Evolutionary conservation across 2,888 invertebrate species (phyloP).

Genomic region (Dendrolimus houi): DNA sequence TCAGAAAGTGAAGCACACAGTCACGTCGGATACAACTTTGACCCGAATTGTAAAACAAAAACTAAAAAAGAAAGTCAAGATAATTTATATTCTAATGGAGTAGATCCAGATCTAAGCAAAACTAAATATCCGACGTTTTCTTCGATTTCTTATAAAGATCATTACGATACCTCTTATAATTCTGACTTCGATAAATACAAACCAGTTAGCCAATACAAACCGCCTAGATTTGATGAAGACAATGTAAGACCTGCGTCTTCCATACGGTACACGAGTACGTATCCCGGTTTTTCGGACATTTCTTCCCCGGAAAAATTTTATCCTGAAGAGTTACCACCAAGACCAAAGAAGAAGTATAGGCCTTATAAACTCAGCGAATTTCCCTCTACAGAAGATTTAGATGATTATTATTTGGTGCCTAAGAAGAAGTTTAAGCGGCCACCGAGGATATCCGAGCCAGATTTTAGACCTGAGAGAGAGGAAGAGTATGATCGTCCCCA

Average conservation of each 20-base stretch:
- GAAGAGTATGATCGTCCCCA: constrained; percentile 52
- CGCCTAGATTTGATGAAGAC: constrained; percentile 40
- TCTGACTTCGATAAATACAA: constrained; percentile 50
- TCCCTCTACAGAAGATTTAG: constrained; percentile 39
- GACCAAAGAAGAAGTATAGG: constrained; percentile 51
- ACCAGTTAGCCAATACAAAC: constrained; percentile 35
- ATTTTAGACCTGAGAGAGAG: constrained; percentile 41
- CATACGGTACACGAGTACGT: constrained; percentile 27
- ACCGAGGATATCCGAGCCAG: constrained; percentile 33
- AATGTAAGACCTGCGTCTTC: constrained; percentile 27
- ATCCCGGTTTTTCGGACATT: constrained; percentile 40
- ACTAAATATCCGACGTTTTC: constrained; percentile 38
- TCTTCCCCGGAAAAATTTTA: constrained; percentile 39
- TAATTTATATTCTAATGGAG: constrained; percentile 35
- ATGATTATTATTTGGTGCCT: constrained; percentile 58
- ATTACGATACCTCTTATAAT: constrained; percentile 43
- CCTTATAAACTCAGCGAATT: constrained; percentile 46
- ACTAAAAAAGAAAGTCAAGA: constrained; percentile 43
- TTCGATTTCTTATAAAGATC: constrained; percentile 37
- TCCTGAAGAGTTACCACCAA: constrained; percentile 40
- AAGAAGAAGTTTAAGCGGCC: constrained; percentile 57
- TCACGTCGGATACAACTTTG: constrained; percentile 50
- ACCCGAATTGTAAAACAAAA: constrained; percentile 60
- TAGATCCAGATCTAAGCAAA: constrained; percentile 42
- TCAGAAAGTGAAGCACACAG: constrained; percentile 42